Conservation (phyloP, 1,140 invertebrate species). For the Bradysia coprophila region DNA sequence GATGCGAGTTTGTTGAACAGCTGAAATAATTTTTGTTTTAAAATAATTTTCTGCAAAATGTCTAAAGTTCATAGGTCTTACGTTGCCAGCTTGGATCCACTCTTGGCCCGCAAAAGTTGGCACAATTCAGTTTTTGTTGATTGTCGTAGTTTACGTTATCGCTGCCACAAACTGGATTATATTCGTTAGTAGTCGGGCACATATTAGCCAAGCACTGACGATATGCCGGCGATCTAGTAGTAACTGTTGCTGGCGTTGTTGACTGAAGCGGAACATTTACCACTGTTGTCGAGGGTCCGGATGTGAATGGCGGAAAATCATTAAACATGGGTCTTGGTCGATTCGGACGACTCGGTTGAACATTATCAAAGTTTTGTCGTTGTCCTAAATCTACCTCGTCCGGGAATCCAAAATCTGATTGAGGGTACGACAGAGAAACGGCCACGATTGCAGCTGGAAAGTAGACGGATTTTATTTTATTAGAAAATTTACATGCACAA, state of each 20-base stretch:
- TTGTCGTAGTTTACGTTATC: slow-evolving; percentile 42
- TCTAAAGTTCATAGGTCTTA: no score
- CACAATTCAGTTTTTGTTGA: slow-evolving; percentile 34
- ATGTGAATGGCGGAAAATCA: neutral
- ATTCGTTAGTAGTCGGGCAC: slow-evolving; percentile 36
- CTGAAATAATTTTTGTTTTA: no score
- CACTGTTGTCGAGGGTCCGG: neutral
- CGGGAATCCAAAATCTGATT: neutral
- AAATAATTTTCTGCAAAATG: no score
- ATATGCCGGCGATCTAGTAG: slow-evolving; percentile 12
- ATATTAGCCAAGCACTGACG: slow-evolving; percentile 20
- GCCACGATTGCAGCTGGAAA: no score
- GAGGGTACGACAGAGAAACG: no score
- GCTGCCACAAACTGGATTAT: slow-evolving; percentile 50
- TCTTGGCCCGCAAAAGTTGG: slow-evolving; percentile 32
- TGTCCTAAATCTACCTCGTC: neutral
- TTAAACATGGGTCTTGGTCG: neutral
- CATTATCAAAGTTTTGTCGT: neutral
- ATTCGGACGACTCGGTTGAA: neutral
- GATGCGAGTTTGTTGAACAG: no score
- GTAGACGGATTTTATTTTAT: no score
- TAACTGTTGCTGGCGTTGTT: slow-evolving; percentile 7
- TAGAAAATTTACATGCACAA: no score
- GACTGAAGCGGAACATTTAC: slow-evolving; percentile 7
- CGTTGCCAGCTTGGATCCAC: neutral